These are phyloP conservation scores for Nomada lathburiana DNA, from an alignment of 2,888 invertebrate genomes.

Conservation along the genomic window DNA sequence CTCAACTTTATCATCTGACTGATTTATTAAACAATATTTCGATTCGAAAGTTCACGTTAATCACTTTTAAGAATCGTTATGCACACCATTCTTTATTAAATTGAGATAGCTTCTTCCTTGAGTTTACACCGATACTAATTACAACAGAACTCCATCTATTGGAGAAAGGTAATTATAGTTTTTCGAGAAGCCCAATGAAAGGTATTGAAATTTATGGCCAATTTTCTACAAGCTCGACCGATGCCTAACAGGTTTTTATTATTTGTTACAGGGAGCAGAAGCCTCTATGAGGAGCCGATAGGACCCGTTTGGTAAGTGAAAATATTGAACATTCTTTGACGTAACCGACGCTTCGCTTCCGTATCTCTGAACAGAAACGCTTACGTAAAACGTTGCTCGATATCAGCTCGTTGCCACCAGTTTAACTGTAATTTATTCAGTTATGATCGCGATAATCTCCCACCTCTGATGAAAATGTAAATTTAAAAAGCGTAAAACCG, in stretches of 20 bases:
- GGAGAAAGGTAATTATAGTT: too few relatives aligned
- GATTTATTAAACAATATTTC: too few relatives aligned
- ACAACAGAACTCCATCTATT: too few relatives aligned
- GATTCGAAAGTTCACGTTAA: too few relatives aligned
- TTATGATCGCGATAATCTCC: slow-evolving; percentile 8
- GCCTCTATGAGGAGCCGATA: background rate
- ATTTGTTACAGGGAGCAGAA: background rate
- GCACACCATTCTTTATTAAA: too few relatives aligned
- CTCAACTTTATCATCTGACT: too few relatives aligned
- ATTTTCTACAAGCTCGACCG: background rate
- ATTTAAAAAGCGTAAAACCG: background rate
- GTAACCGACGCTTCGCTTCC: slow-evolving; percentile 2
- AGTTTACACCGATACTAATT: too few relatives aligned
- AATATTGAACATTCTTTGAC: slow-evolving; percentile 28
- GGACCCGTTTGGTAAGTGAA: slow-evolving; percentile 12
- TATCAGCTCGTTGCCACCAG: slow-evolving; percentile 3
- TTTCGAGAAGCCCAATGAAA: background rate
- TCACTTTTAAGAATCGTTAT: too few relatives aligned
- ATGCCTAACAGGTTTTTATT: background rate
- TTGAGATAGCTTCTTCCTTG: too few relatives aligned
- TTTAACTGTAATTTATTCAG: slow-evolving; percentile 9
- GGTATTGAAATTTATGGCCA: background rate
- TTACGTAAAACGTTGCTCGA: slow-evolving; percentile 10
- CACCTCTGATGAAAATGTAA: background rate
- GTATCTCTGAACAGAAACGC: background rate